A percentile compares a stretch with the other conserved stretches of the same genome.
These are phyloP conservation scores for Entomobrya multifasciata DNA, from an alignment of 2,888 invertebrate species.

Conservation along the genomic window DNA sequence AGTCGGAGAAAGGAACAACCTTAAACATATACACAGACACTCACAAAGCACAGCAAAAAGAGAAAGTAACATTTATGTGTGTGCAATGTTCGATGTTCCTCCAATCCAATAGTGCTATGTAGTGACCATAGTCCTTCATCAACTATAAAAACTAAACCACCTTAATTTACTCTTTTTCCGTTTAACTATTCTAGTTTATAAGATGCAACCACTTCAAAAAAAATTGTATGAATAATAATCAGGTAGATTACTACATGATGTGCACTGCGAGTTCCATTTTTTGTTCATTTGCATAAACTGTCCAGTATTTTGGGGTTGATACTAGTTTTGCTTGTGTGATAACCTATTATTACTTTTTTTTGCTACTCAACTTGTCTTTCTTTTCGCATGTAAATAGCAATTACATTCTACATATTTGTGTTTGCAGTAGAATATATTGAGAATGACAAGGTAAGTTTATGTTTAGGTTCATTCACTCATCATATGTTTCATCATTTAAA, in stretches of 20 bases:
- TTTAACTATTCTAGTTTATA: background rate
- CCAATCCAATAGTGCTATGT: background rate
- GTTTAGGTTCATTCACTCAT: background rate
- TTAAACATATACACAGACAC: background rate
- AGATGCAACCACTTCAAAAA: background rate
- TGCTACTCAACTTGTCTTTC: background rate
- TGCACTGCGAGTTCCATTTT: no score
- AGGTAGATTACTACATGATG: no score
- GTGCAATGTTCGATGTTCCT: background rate
- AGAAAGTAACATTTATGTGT: constrained; percentile 13
- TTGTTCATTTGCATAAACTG: background rate
- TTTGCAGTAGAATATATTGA: background rate
- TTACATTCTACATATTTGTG: background rate
- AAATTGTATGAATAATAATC: no score
- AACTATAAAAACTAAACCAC: background rate
- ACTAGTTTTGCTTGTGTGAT: background rate
- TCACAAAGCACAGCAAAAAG: constrained; percentile 17
- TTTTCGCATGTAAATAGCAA: background rate
- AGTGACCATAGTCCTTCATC: no score
- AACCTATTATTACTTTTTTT: constrained; percentile 7
- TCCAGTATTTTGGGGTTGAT: background rate
- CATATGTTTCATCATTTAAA: constrained; percentile 53
- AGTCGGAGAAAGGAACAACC: background rate
- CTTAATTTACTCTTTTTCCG: constrained; percentile 8
- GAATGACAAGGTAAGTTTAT: background rate